Evolutionary conservation across 2,113 vertebrate species (phyloP).

Genomic region (Promerops cafer): DNA sequence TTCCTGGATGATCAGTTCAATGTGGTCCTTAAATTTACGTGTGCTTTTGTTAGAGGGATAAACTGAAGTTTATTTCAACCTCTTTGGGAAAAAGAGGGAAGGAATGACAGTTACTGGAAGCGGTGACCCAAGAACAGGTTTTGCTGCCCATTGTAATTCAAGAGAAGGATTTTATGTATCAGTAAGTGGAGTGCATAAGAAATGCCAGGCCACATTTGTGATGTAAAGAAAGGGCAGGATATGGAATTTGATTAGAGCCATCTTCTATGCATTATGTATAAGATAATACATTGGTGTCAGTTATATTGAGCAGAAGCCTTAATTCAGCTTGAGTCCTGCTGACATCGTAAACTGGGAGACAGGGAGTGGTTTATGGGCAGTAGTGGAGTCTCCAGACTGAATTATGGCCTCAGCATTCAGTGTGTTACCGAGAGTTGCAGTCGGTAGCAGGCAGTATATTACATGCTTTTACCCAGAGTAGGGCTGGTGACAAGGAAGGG

Average conservation of each 20-base stretch:
- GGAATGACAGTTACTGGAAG: background rate
- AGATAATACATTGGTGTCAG: constrained; percentile 34
- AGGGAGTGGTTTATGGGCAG: constrained; percentile 37
- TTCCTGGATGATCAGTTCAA: background rate
- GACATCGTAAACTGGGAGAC: constrained; percentile 47
- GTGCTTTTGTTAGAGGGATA: background rate
- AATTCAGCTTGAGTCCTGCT: constrained; percentile 51
- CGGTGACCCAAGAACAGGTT: background rate
- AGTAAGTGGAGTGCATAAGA: background rate
- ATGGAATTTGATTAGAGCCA: constrained; percentile 22
- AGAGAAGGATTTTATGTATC: constrained; percentile 28
- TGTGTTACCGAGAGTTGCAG: background rate
- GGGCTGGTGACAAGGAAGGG: background rate
- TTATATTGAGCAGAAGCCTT: constrained; percentile 37
- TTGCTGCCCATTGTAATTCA: background rate
- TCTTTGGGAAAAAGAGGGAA: background rate
- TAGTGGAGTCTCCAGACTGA: constrained; percentile 36
- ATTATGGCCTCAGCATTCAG: background rate
- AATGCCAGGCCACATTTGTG: background rate
- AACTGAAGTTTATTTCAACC: background rate
- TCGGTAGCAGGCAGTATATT: constrained; percentile 19
- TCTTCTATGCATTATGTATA: constrained; percentile 50
- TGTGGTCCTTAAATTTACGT: background rate
- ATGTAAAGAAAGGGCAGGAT: constrained; percentile 13
- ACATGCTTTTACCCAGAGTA: background rate